Evolutionary conservation across 2,797 vertebrate species (phyloP).

Genomic region (Falco biarmicus): DNA sequence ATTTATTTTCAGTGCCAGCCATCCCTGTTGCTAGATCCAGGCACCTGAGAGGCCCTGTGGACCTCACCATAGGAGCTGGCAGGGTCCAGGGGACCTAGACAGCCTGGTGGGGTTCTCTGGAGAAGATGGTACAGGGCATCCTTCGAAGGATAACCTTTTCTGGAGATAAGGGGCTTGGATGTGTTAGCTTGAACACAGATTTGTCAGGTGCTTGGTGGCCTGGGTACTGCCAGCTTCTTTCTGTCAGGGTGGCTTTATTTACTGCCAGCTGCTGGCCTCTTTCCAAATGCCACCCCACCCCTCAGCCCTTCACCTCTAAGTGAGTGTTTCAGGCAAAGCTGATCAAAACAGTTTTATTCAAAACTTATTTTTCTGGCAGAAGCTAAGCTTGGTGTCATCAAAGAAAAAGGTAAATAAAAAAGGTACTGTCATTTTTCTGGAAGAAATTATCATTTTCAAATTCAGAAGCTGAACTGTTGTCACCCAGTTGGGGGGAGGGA

Average conservation of each 20-base stretch:
- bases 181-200: not conserved
- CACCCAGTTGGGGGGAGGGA: not conserved
- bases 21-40: not conserved
- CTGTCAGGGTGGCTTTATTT: not conserved
- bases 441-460: not conserved
- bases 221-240: not conserved
- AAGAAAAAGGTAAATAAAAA: slow-evolving; percentile 18
- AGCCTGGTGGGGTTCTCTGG: not conserved
- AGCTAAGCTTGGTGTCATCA: not conserved
- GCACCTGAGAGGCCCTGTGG: not conserved
- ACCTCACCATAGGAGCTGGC: fast-evolving
- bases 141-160: not conserved
- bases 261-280: not conserved
- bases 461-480: not conserved
- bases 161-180: not conserved
- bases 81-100: not conserved
- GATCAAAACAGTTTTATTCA: slow-evolving; percentile 47
- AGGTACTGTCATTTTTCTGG: slow-evolving; percentile 6
- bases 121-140: not conserved
- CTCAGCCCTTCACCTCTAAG: not conserved
- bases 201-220: not conserved
- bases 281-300: not conserved
- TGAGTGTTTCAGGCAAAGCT: slow-evolving; percentile 24
- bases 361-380: slow-evolving; percentile 11
- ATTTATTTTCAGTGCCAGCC: not conserved